These are phyloP conservation scores for Maconellicoccus hirsutus DNA, from an alignment of 1,140 invertebrate species.

Conservation along the genomic window DNA sequence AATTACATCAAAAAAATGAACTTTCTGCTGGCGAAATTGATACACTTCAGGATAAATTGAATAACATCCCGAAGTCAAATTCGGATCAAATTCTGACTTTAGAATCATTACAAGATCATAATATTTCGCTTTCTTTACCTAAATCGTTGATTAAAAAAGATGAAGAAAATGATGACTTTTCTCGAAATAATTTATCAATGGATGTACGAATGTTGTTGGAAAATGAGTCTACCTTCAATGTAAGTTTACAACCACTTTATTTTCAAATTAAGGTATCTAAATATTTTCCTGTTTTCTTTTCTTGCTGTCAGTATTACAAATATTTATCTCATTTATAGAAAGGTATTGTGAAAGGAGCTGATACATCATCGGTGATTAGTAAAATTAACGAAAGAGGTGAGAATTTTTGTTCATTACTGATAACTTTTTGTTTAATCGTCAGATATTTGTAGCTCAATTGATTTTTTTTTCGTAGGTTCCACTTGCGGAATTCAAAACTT, in stretches of 20 bases:
- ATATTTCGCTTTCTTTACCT: neutral
- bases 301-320: too few species aligned
- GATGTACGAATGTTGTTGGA: neutral
- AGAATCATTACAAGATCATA: neutral
- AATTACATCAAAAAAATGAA: neutral
- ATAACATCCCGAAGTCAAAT: neutral
- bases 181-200: neutral
- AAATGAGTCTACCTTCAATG: neutral
- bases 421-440: too few species aligned
- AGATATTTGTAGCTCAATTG: neutral
- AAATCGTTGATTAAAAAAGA: neutral
- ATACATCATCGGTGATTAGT: neutral
- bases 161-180: neutral
- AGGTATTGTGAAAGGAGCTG: too few species aligned
- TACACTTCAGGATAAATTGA: neutral
- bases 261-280: too few species aligned
- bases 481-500: neutral
- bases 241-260: neutral
- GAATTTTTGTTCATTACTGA: too few species aligned
- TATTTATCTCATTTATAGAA: too few species aligned
- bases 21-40: too few species aligned
- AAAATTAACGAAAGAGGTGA: neutral
- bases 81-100: neutral
- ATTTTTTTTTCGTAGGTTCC: neutral
- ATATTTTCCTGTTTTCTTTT: too few species aligned